Conservation (phyloP, 1,140 invertebrate genomes). For the Pachypeltis micranthus region DNA sequence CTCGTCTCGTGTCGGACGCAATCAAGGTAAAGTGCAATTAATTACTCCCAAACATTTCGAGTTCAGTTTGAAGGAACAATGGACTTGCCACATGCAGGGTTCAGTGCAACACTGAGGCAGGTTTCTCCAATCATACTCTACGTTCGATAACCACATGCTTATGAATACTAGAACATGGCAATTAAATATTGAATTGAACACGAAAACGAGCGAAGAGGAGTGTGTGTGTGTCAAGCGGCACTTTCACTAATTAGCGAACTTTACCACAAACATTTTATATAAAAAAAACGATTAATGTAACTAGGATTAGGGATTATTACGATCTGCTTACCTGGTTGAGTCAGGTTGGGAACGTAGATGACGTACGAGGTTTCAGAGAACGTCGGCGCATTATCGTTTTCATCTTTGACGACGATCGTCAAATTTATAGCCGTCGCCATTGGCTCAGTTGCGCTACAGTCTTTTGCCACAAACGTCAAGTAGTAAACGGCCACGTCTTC, state of each 20-base stretch:
- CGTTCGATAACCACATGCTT: too few relatives aligned
- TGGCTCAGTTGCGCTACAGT: slow-evolving; percentile 71
- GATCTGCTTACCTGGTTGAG: slow-evolving; percentile 42
- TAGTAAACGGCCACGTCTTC: slow-evolving; percentile 64
- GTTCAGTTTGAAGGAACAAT: too few relatives aligned
- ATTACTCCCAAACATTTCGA: too few relatives aligned
- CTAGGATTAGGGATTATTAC: too few relatives aligned
- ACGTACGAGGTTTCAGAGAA: slow-evolving; percentile 60
- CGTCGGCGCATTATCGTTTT: slow-evolving; percentile 76
- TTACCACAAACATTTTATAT: background rate
- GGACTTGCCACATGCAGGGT: too few relatives aligned
- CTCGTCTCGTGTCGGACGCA: too few relatives aligned
- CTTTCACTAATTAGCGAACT: background rate
- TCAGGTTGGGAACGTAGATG: slow-evolving; percentile 66
- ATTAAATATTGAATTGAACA: background rate
- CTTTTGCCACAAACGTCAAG: slow-evolving; percentile 71
- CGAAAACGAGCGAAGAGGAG: slow-evolving; percentile 11
- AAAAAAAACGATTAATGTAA: background rate
- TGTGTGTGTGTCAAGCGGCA: too few relatives aligned
- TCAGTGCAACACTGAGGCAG: too few relatives aligned
- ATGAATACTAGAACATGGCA: too few relatives aligned
- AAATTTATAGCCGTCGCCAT: slow-evolving; percentile 65
- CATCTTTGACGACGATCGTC: slow-evolving; percentile 63
- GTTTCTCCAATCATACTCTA: too few relatives aligned
- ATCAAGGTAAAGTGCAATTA: too few relatives aligned